Evolutionary conservation across 2,113 vertebrate species (phyloP).

Genomic region (Coptodon rendalli): DNA sequence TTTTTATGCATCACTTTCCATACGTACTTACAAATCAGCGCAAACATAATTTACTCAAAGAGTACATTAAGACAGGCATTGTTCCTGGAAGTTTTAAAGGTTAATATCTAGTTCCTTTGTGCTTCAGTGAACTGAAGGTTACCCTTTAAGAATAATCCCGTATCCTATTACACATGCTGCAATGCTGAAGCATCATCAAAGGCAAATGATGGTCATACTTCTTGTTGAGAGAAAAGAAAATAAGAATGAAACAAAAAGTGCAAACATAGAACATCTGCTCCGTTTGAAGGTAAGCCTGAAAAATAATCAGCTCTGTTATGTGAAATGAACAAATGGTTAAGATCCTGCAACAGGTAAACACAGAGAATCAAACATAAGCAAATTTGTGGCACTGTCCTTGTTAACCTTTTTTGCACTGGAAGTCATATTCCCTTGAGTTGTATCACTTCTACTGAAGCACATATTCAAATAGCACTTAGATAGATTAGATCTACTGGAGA

Average conservation of each 20-base stretch:
- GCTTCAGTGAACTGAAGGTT: not conserved
- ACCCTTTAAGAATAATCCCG: not conserved
- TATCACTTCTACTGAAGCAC: not conserved
- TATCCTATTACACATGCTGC: not conserved
- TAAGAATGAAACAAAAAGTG: not conserved
- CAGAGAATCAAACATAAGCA: not conserved
- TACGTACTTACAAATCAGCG: not conserved
- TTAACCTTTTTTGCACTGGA: not conserved
- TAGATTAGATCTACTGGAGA: not conserved
- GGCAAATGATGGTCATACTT: not conserved
- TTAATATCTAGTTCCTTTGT: not conserved
- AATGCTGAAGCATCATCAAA: not conserved
- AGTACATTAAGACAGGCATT: not conserved
- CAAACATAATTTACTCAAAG: not conserved
- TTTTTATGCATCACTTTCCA: constrained; percentile 3
- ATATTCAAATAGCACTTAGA: not conserved
- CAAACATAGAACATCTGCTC: not conserved
- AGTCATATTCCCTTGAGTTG: not conserved
- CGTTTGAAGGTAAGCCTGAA: not conserved
- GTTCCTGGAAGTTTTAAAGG: not conserved
- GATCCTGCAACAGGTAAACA: not conserved
- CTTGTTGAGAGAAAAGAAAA: not conserved
- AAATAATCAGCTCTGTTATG: not conserved
- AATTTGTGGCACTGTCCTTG: not conserved
- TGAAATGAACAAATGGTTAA: not conserved